Conservation (phyloP, 2,113 vertebrate genomes). For the Aphyosemion australe region DNA sequence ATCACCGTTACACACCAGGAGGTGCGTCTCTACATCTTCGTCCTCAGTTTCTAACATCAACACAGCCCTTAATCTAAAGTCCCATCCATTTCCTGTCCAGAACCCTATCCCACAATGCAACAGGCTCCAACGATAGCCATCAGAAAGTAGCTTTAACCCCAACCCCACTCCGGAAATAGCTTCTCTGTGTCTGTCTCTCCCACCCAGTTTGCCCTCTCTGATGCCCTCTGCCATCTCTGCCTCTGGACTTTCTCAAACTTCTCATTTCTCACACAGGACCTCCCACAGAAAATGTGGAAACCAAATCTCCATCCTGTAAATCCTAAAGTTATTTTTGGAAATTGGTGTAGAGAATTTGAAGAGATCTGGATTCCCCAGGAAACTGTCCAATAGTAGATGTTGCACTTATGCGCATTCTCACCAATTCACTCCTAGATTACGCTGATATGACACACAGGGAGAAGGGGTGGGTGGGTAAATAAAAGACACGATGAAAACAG, state of each 20-base stretch:
- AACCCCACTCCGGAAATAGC: conserved; percentile 76
- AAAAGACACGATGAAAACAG: background rate
- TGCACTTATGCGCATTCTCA: conserved; percentile 4
- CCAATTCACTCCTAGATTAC: background rate
- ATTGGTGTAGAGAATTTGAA: background rate
- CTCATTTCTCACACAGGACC: background rate
- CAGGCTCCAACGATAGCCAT: conserved; percentile 70
- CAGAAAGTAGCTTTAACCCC: conserved; percentile 65
- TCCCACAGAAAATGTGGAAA: conserved; percentile 13
- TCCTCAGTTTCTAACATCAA: conserved; percentile 7
- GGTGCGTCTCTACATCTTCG: conserved; percentile 27
- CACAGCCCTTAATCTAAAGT: conserved; percentile 37
- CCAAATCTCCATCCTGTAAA: background rate
- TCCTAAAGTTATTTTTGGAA: background rate
- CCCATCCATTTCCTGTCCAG: conserved; percentile 61
- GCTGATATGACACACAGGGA: no score
- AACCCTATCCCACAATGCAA: conserved; percentile 58
- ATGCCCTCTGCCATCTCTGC: conserved; percentile 25
- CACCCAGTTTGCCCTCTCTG: conserved; percentile 57
- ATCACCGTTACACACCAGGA: conserved; percentile 44
- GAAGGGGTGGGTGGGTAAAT: no score
- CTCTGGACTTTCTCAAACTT: conserved; percentile 17
- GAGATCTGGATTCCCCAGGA: conserved; percentile 27
- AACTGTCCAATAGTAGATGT: conserved; percentile 6
- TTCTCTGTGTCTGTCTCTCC: conserved; percentile 50